phyloP scores from a whole-genome alignment of 2,797 vertebrate species.

The Petrocephalus schoutedeni region DNA sequence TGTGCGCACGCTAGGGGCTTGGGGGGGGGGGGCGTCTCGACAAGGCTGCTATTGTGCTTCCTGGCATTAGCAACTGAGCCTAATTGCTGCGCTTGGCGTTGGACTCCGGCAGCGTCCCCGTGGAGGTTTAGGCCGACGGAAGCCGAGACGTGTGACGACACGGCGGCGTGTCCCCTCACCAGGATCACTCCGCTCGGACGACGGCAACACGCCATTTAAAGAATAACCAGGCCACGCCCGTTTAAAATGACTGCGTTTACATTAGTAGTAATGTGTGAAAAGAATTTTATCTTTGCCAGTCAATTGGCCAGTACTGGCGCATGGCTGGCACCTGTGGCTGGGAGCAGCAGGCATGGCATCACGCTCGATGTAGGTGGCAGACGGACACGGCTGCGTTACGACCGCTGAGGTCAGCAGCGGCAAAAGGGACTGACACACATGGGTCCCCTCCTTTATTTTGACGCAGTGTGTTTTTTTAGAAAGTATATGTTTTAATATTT shows the following conservation, averaged over 20 bases:
- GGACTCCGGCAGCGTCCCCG: neutral
- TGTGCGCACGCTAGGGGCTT: neutral
- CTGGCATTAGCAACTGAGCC: neutral
- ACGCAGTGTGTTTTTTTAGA: neutral
- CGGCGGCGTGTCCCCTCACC: neutral
- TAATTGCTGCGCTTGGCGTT: neutral
- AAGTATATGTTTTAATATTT: neutral
- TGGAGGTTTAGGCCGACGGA: neutral
- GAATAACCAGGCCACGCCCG: neutral
- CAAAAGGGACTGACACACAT: neutral
- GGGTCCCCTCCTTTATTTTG: neutral
- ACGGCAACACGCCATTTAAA: neutral
- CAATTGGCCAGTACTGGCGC: neutral
- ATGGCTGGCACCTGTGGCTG: neutral
- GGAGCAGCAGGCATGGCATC: neutral
- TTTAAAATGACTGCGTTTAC: neutral
- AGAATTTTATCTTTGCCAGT: neutral
- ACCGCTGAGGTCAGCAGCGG: neutral
- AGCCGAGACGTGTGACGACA: neutral
- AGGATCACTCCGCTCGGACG: neutral
- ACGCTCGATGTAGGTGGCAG: neutral
- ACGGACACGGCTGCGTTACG: neutral
- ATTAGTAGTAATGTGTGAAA: neutral
- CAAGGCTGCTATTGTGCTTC: constrained; percentile 14
- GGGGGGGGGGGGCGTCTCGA: neutral